These are phyloP conservation scores for Noctuana brunneofusca DNA, from an alignment of 2,888 invertebrate species.

Conservation along the genomic window DNA sequence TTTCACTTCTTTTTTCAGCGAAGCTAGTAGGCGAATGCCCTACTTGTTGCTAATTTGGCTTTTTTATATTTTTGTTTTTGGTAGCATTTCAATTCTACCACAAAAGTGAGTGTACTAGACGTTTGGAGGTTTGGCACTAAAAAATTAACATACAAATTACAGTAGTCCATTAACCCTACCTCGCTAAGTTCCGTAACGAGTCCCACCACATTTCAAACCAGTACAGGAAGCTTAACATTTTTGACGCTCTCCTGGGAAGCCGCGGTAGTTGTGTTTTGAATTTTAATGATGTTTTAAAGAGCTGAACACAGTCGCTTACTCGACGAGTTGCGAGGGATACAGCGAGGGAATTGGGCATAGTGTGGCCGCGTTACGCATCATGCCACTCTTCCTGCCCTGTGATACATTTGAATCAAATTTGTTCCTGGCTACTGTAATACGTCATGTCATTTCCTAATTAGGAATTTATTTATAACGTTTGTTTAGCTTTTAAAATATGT, in stretches of 20 bases:
- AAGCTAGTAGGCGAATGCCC: too few species aligned
- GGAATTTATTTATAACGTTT: background rate
- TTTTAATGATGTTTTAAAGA: conserved; percentile 66
- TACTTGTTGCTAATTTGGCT: too few species aligned
- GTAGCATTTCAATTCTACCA: background rate
- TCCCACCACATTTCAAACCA: conserved; percentile 10
- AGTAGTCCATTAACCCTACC: background rate
- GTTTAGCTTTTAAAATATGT: too few species aligned
- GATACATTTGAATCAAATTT: too few species aligned
- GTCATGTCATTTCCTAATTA: background rate
- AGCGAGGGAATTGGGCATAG: too few species aligned
- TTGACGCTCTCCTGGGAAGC: conserved; percentile 45
- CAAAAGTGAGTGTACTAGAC: background rate
- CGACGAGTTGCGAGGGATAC: too few species aligned
- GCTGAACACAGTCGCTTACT: conserved; percentile 24
- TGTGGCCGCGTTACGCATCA: too few species aligned
- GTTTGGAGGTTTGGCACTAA: background rate
- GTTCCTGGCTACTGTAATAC: background rate
- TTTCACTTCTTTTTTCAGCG: too few species aligned
- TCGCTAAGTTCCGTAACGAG: conserved; percentile 6
- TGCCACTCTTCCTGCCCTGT: too few species aligned
- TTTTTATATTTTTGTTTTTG: too few species aligned
- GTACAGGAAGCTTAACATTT: conserved; percentile 45
- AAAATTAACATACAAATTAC: conserved; percentile 7
- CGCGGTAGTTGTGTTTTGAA: conserved; percentile 56